Evolutionary conservation across 2,113 vertebrate species (phyloP).

Genomic region (Mormyrus lacerda): DNA sequence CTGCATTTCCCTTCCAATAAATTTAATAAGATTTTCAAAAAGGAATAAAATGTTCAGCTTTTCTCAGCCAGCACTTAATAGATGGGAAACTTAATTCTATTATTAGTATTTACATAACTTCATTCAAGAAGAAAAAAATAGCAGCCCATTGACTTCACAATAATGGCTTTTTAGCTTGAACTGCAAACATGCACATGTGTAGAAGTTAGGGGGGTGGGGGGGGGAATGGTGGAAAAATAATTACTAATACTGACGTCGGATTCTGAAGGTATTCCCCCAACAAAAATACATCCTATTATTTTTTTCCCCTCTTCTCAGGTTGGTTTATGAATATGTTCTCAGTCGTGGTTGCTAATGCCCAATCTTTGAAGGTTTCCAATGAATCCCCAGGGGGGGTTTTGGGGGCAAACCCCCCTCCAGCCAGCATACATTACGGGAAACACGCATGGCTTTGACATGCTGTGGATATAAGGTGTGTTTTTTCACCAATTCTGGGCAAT

Average conservation of each 20-base stretch:
- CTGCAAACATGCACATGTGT: constrained; percentile 38
- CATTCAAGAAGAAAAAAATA: constrained; percentile 33
- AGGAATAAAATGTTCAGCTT: constrained; percentile 2
- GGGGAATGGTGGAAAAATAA: constrained; percentile 37
- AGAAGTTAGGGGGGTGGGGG: constrained; percentile 35
- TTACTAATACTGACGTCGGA: constrained; percentile 50
- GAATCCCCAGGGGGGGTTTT: neutral
- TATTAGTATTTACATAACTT: constrained; percentile 11
- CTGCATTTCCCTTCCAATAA: constrained; percentile 8
- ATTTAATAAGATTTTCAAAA: constrained; percentile 17
- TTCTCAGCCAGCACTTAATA: constrained; percentile 1
- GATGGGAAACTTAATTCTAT: neutral
- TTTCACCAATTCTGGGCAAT: neutral
- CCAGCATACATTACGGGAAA: constrained; percentile 6
- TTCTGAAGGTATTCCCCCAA: constrained; percentile 31
- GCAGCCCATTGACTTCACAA: constrained; percentile 37
- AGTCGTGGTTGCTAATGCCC: neutral
- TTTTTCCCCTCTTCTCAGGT: neutral
- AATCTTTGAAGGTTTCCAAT: neutral
- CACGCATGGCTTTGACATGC: neutral
- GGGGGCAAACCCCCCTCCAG: neutral
- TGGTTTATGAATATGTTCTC: constrained; percentile 1
- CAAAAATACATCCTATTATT: constrained; percentile 16
- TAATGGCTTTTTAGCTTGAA: constrained; percentile 53
- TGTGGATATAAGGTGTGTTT: constrained; percentile 8